phyloP scores from a whole-genome alignment of 2,113 vertebrate genomes.

The Meleagris gallopavo region DNA sequence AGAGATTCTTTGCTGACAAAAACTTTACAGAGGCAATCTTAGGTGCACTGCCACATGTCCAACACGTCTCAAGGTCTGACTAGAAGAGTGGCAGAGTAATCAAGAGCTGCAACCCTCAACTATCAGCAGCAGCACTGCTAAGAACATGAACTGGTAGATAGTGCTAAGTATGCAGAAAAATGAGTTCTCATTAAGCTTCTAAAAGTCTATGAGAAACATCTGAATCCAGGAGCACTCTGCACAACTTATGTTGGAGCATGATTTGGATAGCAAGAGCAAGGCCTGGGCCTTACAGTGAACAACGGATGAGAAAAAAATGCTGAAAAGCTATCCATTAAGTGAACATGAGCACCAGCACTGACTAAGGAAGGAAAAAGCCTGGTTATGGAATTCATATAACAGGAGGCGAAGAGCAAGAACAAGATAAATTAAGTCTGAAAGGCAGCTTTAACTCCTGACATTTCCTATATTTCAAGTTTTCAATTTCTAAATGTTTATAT shows the following conservation, averaged over 20 bases:
- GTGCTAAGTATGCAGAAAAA: not conserved
- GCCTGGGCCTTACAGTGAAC: not conserved
- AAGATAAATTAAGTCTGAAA: not conserved
- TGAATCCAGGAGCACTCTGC: not conserved
- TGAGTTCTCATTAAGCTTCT: not conserved
- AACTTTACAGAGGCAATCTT: not conserved
- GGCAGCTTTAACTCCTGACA: not conserved
- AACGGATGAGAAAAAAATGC: not conserved
- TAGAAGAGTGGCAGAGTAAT: not conserved
- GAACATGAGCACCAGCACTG: not conserved
- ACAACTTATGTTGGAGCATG: not conserved
- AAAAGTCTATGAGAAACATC: not conserved
- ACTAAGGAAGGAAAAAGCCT: not conserved
- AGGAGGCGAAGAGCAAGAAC: accelerated
- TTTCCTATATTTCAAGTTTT: not conserved
- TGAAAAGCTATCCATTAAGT: not conserved
- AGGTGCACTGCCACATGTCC: not conserved
- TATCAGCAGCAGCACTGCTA: not conserved
- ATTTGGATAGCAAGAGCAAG: not conserved
- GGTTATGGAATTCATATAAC: not conserved
- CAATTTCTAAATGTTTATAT: not conserved
- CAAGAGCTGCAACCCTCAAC: not conserved
- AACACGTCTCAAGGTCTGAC: not conserved
- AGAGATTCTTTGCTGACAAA: not conserved
- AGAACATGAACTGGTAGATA: not conserved